Base-by-base conservation (phyloP, 2,797 vertebrate species). In the Anguilla pacifica region DNA sequence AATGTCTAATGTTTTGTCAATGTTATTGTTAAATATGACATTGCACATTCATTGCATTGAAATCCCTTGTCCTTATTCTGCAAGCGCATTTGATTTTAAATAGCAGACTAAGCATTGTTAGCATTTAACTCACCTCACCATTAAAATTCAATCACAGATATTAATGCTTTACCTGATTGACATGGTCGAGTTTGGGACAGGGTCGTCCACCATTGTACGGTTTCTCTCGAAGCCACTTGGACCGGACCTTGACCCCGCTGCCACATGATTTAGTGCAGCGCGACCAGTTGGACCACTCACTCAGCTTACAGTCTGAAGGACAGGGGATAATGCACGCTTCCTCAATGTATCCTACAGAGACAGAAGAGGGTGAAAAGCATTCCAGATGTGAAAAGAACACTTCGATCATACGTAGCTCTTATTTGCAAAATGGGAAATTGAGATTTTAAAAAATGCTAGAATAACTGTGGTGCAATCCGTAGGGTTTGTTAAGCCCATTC, bases 261-360 rank as follows among this genome's bases (percentile, higher is more conserved):
- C 97, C 97, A 9, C 97, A 98, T 57, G 97, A 97, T 90, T 97
- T 98, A 67, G 97, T 98, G 86, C 97, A 98, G 89, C 97, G 96
- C 2, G 97, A 97, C 97, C 97, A 98, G 89, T 96, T 98, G 91
- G 97, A 98, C 97, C 97, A 98, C 86, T 98, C 97, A 3, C 97
- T 97, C 85, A 98, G 96, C 85, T 98, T 98, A 93, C 97, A 97
- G 92, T 98, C 97, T 0, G 97, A 97, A 0, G 97, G 97, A 55
- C 97, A 97, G 0, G 97, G 96, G 86, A 97, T 97, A 87, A 97
- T 97, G 86, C 97, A 98, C 82, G 97, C 97, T 93, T 97, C 97
- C 74, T 98, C 97, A n/a, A 97, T 97, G 88, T 97, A 97, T 86
- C 97, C 97, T 97, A 91, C 1, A 0, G 74, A 35, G 46, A 82